Evolutionary conservation across 2,888 invertebrate genomes (phyloP).

Genomic region (Chrysomela aeneicollis): DNA sequence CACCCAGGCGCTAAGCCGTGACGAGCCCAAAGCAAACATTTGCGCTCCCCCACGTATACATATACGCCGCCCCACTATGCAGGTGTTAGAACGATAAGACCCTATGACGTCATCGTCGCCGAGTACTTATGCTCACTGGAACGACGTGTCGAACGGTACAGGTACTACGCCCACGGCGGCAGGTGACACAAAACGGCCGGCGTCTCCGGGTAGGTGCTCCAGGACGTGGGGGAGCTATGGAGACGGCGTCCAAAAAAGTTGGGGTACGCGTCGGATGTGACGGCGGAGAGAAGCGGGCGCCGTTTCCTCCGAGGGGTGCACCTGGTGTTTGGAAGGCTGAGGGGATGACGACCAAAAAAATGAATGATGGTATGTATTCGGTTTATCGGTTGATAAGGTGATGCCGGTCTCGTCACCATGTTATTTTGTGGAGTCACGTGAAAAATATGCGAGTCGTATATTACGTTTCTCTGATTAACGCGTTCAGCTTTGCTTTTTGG

Average conservation of each 20-base stretch:
- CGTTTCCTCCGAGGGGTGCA: no score
- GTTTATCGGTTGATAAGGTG: no score
- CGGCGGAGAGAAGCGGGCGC: no score
- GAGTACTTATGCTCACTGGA: constrained; percentile 54
- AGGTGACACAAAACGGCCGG: constrained; percentile 36
- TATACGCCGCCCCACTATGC: constrained; percentile 47
- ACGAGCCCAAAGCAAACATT: not conserved
- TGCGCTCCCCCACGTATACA: not conserved
- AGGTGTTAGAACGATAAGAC: constrained; percentile 54
- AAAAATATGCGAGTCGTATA: no score
- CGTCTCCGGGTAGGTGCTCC: constrained; percentile 23
- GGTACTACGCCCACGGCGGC: constrained; percentile 52
- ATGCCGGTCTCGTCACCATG: no score
- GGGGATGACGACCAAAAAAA: no score
- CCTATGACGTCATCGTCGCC: constrained; percentile 50
- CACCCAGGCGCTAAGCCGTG: not conserved
- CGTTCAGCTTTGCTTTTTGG: no score
- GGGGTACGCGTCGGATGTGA: not conserved
- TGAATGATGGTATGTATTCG: no score
- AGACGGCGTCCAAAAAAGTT: constrained; percentile 5
- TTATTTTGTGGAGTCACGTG: no score
- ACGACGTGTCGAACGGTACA: constrained; percentile 56
- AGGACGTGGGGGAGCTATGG: constrained; percentile 18
- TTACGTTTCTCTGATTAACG: no score
- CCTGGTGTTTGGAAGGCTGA: no score